Conservation (phyloP, 2,797 vertebrate genomes). For the Clarias pachynema region DNA sequence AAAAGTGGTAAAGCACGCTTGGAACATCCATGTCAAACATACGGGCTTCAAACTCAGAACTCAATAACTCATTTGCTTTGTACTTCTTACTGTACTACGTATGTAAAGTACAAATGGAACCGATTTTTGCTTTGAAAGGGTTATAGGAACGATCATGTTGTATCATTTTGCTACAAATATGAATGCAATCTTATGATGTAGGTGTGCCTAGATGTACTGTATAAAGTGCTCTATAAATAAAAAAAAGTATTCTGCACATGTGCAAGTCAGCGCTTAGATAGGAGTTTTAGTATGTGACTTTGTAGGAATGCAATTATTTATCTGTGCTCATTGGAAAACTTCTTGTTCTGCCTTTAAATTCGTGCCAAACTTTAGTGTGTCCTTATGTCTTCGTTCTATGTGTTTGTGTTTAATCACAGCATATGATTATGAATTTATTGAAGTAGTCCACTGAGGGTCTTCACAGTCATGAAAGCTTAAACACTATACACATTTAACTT, state of each 20-base stretch:
- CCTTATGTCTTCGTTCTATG: slow-evolving; percentile 56
- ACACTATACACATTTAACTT: slow-evolving; percentile 33
- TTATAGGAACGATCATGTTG: slow-evolving; percentile 45
- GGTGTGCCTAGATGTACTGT: slow-evolving; percentile 78
- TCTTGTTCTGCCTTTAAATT: slow-evolving; percentile 76
- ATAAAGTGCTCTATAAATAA: slow-evolving; percentile 70
- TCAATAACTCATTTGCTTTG: slow-evolving; percentile 25
- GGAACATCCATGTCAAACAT: slow-evolving; percentile 14
- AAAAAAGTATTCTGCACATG: slow-evolving; percentile 70
- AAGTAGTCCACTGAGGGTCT: slow-evolving; percentile 43
- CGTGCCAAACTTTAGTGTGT: slow-evolving; percentile 77
- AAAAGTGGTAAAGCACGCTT: slow-evolving; percentile 15
- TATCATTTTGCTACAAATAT: slow-evolving; percentile 59
- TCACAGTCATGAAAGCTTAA: slow-evolving; percentile 46
- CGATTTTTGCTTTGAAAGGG: slow-evolving; percentile 37
- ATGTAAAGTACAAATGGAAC: slow-evolving; percentile 7
- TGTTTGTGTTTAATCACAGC: slow-evolving; percentile 52
- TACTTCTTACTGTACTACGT: slow-evolving; percentile 24
- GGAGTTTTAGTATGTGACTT: slow-evolving; percentile 69
- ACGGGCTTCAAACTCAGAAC: slow-evolving; percentile 22
- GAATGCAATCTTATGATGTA: slow-evolving; percentile 65
- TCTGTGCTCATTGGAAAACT: slow-evolving; percentile 64
- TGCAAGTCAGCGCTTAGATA: slow-evolving; percentile 70
- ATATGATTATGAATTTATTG: slow-evolving; percentile 39
- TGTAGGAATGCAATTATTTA: slow-evolving; percentile 69